Conservation (phyloP, 2,888 invertebrate genomes). For the Neoitamus cyanurus region DNA sequence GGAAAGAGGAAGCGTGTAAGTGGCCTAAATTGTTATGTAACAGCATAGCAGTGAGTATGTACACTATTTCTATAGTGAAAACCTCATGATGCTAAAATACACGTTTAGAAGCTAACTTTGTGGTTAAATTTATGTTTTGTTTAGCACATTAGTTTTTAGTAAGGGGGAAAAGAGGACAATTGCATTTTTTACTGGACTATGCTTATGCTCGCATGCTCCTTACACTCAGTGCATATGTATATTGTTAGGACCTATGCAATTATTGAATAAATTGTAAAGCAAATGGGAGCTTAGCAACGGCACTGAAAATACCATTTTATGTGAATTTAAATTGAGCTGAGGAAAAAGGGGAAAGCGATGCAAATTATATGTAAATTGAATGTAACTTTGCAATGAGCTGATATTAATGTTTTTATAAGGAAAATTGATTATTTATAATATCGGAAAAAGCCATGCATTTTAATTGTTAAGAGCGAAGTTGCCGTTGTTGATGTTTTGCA, state of each 20-base stretch:
- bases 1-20: neutral
- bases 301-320: neutral
- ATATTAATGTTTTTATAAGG: neutral
- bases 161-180: neutral
- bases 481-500: neutral
- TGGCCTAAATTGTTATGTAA: neutral
- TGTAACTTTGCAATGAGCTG: neutral
- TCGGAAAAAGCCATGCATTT: neutral
- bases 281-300: neutral
- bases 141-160: neutral
- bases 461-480: neutral
- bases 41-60: neutral
- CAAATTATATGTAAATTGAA: neutral
- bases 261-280: neutral
- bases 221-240: neutral
- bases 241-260: neutral
- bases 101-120: neutral
- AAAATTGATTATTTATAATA: neutral
- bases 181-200: slow-evolving; percentile 1
- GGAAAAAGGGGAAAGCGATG: neutral
- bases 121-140: neutral
- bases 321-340: neutral
- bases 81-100: neutral
- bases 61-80: neutral
- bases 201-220: neutral